Base-by-base conservation (phyloP, 2,113 vertebrate species). In the Pitta sordida region DNA sequence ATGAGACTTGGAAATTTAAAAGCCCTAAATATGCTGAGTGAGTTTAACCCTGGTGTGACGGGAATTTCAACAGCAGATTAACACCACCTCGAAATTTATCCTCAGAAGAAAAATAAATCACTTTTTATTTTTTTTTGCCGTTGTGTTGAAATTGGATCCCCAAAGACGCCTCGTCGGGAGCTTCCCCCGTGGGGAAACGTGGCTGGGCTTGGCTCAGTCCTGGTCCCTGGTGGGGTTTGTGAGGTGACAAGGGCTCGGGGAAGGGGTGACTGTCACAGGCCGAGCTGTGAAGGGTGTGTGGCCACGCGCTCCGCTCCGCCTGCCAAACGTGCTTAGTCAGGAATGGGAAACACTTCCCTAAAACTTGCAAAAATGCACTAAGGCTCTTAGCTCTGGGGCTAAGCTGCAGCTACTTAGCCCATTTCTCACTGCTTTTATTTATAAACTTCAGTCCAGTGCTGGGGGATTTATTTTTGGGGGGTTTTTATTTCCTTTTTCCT, bases 311-410 rank as follows among this genome's bases (percentile, higher is more conserved):
- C 44, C 58, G 1, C 53, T 62, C 52, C 11, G 6, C 63, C 90
- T 41, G 71, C 84, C 73, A 65, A 87, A 56, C 6, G 3, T 34
- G 32, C 88, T 91, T 26, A 11, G 44, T 53, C 77, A 69, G 84
- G 92, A 95, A 62, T 75, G 92, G 91, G 92, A 94, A 92, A 81
- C 11, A 9, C 70, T 86, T 90, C 9, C 94, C 84, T 91, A 92
- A 94, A 64, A 65, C 95, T 82, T 14, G 41, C 77, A 94, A 93
- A 95, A 94, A 96, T 96, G 96, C 18, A 0, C 76, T 95, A 92
- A 95, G 80, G 69, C 94, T 94, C 92, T 96, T 43, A 95, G 62
- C 74, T 82, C 55, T 60, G 24, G 30, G 81, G 56, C 76, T 96
- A 88, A 96, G 88, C 95, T 65, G 90, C 51, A 37, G 13, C 59